These are phyloP conservation scores for Bombus confusus DNA, from an alignment of 1,140 invertebrate species.

Conservation along the genomic window DNA sequence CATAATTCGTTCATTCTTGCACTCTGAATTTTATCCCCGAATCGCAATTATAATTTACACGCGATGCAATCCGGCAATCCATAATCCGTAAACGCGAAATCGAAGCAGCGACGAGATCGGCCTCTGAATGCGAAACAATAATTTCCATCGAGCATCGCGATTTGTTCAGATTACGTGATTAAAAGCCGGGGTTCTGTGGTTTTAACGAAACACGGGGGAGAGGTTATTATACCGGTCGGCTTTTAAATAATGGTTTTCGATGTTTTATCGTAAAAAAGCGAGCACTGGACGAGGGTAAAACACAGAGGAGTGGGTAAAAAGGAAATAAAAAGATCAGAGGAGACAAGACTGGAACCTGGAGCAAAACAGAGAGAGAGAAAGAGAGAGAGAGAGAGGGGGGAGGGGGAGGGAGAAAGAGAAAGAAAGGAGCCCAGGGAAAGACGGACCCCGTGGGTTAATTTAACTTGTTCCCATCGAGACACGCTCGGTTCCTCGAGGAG, in stretches of 20 bases:
- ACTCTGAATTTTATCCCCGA: too few species aligned
- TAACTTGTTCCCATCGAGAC: slow-evolving; percentile 55
- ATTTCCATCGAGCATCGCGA: not conserved
- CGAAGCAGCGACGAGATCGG: not conserved
- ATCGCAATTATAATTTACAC: not conserved
- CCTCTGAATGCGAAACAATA: not conserved
- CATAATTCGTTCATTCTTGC: not conserved
- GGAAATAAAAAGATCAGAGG: not conserved
- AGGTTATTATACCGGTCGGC: slow-evolving; percentile 24
- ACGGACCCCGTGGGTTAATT: slow-evolving; percentile 53
- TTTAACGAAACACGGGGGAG: slow-evolving; percentile 38
- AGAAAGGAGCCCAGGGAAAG: not conserved
- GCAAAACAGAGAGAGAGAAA: not conserved
- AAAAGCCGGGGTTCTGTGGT: slow-evolving; percentile 10
- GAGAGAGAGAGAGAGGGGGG: not conserved
- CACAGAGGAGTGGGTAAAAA: not conserved
- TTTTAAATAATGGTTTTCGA: slow-evolving; percentile 53
- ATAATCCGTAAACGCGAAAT: slow-evolving; percentile 8
- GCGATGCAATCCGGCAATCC: not conserved
- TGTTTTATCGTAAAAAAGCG: slow-evolving; percentile 30
- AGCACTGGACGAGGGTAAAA: not conserved
- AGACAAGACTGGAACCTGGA: not conserved
- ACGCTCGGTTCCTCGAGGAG: slow-evolving; percentile 25
- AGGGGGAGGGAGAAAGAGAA: not conserved
- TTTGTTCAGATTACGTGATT: slow-evolving; percentile 29